phyloP scores from a whole-genome alignment of 1,140 invertebrate genomes.

The Drosophila melanica region DNA sequence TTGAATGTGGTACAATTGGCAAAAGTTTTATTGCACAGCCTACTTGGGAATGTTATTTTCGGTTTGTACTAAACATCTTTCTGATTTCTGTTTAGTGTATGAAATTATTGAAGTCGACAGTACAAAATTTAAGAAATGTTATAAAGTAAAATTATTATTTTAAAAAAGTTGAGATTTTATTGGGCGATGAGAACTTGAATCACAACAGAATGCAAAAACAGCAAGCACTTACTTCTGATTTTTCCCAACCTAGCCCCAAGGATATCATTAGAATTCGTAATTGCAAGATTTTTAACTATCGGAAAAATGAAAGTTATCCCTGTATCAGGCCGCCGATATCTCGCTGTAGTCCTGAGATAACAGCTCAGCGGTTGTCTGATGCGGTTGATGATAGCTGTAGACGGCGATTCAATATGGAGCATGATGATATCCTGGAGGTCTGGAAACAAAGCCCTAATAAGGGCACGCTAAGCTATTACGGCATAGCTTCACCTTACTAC shows the following conservation, averaged over 20 bases:
- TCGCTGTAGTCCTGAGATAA: background rate
- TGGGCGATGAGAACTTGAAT: background rate
- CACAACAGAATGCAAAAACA: background rate
- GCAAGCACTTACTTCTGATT: background rate
- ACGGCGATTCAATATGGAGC: background rate
- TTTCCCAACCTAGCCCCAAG: background rate
- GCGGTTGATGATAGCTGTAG: background rate
- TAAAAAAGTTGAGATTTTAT: background rate
- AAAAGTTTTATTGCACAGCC: background rate
- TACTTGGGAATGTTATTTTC: background rate
- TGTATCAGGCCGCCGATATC: conserved; percentile 11
- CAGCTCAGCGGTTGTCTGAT: background rate
- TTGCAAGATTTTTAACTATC: background rate
- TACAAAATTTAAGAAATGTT: background rate
- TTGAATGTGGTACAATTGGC: too few species aligned
- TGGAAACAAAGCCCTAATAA: conserved; percentile 24
- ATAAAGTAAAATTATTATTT: background rate
- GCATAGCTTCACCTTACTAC: background rate
- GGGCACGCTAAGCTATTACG: conserved; percentile 10
- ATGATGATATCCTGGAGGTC: conserved; percentile 16
- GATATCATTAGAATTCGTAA: background rate
- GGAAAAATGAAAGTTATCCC: background rate
- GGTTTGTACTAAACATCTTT: background rate
- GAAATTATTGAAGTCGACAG: background rate
- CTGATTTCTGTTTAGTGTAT: background rate